Evolutionary conservation across 2,797 vertebrate species (phyloP).

Genomic region (Poeciliopsis presidionis): DNA sequence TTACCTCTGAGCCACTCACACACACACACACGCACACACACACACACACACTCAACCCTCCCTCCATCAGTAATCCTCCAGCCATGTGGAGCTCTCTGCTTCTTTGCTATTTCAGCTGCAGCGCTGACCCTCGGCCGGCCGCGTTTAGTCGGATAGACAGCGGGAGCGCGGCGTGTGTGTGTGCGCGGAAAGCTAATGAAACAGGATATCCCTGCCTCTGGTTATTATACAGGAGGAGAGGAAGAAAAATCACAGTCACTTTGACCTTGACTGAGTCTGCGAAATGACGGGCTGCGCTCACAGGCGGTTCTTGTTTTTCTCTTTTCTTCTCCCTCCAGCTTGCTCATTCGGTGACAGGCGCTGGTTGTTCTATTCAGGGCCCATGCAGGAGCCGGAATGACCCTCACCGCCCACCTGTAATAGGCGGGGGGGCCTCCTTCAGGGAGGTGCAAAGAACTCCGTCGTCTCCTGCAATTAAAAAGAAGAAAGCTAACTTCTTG

Average conservation of each 20-base stretch:
- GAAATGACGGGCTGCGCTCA: conserved; percentile 21
- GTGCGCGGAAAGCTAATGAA: conserved; percentile 59
- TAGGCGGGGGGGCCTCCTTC: conserved; percentile 15
- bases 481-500: not conserved
- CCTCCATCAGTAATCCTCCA: conserved; percentile 52
- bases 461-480: conserved; percentile 19
- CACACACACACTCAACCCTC: too few relatives aligned
- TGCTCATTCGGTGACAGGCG: conserved; percentile 21
- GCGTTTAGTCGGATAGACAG: conserved; percentile 52
- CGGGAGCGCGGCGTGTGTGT: conserved; percentile 44
- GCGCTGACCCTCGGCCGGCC: conserved; percentile 45
- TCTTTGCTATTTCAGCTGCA: conserved; percentile 63
- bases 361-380: conserved; percentile 17
- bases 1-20: conserved; percentile 10
- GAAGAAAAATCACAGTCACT: conserved; percentile 41
- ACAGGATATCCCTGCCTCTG: conserved; percentile 59
- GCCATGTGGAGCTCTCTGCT: conserved; percentile 29
- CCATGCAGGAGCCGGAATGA: conserved; percentile 27
- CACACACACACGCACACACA: not conserved
- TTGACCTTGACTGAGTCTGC: conserved; percentile 58
- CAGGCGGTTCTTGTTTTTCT: conserved; percentile 23
- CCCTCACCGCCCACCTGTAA: not conserved
- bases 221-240: conserved; percentile 49
- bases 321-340: not conserved
- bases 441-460: conserved; percentile 19